Conservation (phyloP, 2,113 vertebrate species). For the Malaclemys terrapin region DNA sequence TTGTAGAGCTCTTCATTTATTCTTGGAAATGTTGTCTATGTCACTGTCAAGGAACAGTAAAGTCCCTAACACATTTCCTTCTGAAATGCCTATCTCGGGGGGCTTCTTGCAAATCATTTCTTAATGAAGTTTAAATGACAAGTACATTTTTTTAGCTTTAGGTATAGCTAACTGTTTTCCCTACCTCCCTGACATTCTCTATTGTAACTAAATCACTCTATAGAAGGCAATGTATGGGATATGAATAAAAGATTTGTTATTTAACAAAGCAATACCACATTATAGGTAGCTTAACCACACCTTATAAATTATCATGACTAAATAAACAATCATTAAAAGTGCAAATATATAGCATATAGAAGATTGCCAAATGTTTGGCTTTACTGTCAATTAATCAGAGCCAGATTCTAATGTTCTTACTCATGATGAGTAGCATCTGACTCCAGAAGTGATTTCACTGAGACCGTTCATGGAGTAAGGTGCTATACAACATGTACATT, state of each 20-base stretch:
- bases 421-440: not conserved
- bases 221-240: not conserved
- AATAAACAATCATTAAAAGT: not conserved
- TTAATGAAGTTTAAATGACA: constrained; percentile 41
- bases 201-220: not conserved
- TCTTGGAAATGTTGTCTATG: constrained; percentile 25
- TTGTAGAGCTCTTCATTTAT: constrained; percentile 47
- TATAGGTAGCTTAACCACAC: not conserved
- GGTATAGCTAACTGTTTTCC: not conserved
- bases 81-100: not conserved
- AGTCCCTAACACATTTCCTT: not conserved
- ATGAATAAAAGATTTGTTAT: not conserved
- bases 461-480: constrained; percentile 12
- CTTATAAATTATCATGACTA: not conserved
- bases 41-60: constrained; percentile 29
- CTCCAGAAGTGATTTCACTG: not conserved
- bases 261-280: not conserved
- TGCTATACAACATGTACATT: not conserved
- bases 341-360: constrained; percentile 13
- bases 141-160: not conserved
- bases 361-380: constrained; percentile 29
- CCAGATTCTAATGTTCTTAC: not conserved
- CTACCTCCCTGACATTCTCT: not conserved
- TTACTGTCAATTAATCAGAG: constrained; percentile 38
- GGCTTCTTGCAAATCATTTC: constrained; percentile 19